Evolutionary conservation across 2,113 vertebrate species (phyloP), one percentile per base, ranked within the genome.

Genomic region (Anolis sagrei): DNA sequence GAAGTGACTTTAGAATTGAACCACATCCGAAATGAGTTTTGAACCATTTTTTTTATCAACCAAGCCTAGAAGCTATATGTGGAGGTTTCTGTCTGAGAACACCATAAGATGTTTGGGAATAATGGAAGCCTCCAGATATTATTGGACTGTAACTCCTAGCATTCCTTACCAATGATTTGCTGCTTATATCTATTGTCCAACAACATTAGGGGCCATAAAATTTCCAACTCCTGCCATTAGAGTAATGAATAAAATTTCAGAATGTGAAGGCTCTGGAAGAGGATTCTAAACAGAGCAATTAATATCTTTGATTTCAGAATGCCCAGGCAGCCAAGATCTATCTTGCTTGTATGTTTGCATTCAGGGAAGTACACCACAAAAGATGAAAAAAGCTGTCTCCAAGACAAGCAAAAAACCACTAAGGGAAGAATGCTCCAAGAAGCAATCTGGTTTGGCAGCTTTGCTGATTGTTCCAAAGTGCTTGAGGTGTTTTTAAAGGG

Each of bases 401-500:
- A 21, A 66, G 13, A 49, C 16, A 80, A 62, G 74, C 32, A 87
- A 34, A 18, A 83, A 84, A 77, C 82, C 6, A 39, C 18, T 10
- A 61, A 48, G 29, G 80, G 86, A 34, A 79, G 5, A 25, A 48
- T 69, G 16, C 61, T 69, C 21, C 13, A n/a, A 18, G 13, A 39
- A 54, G 79, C 76, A 49, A 0, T 0, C 34, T 49, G 48, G 10
- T 64, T 77, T 49, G 39, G 21, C 68, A 58, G 0, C 79, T 83
- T 81, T 73, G 3, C 25, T 58, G 21, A 82, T 81, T 75, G 34
- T 64, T 7, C 21, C 5, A 1, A 1, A 62, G 73, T 70, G 21
- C 27, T 90, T 75, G 78, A 75, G 51, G 79, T 29, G 68, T 88
- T 80, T 36, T 78, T 34, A 9, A 4, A 32, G 76, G 58, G 66